Evolutionary conservation across 2,888 invertebrate genomes (phyloP).

Genomic region (Pseudococcus longispinus): DNA sequence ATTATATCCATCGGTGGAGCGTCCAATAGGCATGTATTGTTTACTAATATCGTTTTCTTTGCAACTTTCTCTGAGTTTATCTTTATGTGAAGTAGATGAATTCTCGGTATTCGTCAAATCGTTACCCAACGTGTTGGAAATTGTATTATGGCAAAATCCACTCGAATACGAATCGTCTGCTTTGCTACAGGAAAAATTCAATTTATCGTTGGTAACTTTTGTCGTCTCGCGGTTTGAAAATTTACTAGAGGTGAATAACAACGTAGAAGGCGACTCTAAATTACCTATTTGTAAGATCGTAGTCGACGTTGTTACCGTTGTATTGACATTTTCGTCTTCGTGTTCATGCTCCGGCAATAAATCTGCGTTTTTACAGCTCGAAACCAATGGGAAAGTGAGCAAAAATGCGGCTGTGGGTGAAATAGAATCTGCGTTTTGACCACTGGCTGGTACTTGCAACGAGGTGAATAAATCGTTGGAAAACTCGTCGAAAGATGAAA

Average conservation of each 20-base stretch:
- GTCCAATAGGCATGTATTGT: background rate
- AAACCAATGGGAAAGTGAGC: constrained; percentile 77
- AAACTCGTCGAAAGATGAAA: constrained; percentile 62
- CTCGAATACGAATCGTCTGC: background rate
- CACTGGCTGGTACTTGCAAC: constrained; percentile 66
- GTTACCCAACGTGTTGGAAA: background rate
- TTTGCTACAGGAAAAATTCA: constrained; percentile 14
- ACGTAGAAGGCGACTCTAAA: constrained; percentile 57
- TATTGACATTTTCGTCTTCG: constrained; percentile 62
- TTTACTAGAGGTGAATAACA: constrained; percentile 48
- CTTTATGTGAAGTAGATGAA: background rate
- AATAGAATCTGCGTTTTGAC: constrained; percentile 67
- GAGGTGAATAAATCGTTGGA: constrained; percentile 71
- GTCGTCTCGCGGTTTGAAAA: background rate
- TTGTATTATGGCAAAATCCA: background rate
- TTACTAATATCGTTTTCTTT: constrained; percentile 21
- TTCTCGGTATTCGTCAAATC: background rate
- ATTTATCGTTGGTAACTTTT: background rate
- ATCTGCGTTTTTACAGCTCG: constrained; percentile 67
- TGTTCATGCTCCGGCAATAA: constrained; percentile 66
- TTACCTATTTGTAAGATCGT: constrained; percentile 65
- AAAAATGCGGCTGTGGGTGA: constrained; percentile 81
- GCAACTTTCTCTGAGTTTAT: background rate
- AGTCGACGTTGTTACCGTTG: constrained; percentile 61
- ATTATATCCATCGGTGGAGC: background rate